Conservation (phyloP, 2,888 invertebrate species). For the Sepiola atlantica region DNA sequence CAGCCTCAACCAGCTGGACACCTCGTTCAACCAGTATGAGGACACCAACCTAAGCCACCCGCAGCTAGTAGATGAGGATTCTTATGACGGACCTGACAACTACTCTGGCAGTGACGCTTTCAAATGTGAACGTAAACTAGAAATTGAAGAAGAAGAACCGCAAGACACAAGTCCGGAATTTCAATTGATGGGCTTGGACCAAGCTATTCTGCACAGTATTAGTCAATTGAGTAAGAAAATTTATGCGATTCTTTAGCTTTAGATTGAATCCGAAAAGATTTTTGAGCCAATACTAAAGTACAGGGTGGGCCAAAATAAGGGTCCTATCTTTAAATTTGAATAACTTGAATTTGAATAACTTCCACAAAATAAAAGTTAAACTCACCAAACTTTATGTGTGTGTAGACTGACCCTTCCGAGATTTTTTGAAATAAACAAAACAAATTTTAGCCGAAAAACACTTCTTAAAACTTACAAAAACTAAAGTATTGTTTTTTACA, state of each 20-base stretch:
- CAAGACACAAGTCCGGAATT: slow-evolving; percentile 60
- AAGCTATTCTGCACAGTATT: slow-evolving; percentile 92
- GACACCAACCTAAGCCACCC: slow-evolving; percentile 65
- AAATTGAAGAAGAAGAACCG: slow-evolving; percentile 74
- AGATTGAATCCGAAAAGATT: background rate
- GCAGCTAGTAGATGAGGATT: slow-evolving; percentile 72
- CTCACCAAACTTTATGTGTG: too few species aligned
- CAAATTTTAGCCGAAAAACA: too few species aligned
- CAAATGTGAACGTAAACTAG: slow-evolving; percentile 61
- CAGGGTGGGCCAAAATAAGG: too few species aligned
- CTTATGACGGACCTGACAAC: slow-evolving; percentile 75
- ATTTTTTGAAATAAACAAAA: too few species aligned
- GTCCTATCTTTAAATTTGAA: too few species aligned
- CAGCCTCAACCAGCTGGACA: slow-evolving; percentile 48
- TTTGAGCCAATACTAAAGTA: too few species aligned
- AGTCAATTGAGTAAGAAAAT: slow-evolving; percentile 85
- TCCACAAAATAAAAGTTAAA: too few species aligned
- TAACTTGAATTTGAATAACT: too few species aligned
- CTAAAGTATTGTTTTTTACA: too few species aligned
- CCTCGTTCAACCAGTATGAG: slow-evolving; percentile 64
- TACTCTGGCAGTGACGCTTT: slow-evolving; percentile 56
- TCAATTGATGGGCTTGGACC: slow-evolving; percentile 88
- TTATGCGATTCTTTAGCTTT: background rate
- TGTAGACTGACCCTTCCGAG: too few species aligned
- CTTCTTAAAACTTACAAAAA: too few species aligned